Base-by-base conservation (phyloP, 1,140 invertebrate species). In the Lepidurus couesii region DNA sequence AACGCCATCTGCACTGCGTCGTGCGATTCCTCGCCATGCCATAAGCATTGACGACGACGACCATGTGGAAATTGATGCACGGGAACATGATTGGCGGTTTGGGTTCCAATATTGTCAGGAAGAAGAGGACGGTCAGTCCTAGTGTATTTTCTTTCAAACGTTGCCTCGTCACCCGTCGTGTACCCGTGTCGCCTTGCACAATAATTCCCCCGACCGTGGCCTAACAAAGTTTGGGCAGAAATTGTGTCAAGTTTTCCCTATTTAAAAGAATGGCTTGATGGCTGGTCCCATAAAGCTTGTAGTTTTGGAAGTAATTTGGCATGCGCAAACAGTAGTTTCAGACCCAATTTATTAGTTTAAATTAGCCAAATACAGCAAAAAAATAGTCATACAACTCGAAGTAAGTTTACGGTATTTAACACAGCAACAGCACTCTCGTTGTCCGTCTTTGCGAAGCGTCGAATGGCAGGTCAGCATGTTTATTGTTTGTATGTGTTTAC, bases 11-110 rank as follows among this genome's bases (percentile, higher is more conserved):
- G 73, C 44, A 42, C 42, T 45, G 53, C 34, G 65, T 74, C 84
- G 84, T 47, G 83, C 84, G 43, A 75, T 24, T 74, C 84, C 86
- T 78, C 84, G 84, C 76, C 86, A 86, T 83, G 86, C 87, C 82
- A 87, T 88, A 83, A 87, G 86, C 84, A 82, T 88, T 80, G 87
- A 88, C 81, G 87, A 88, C 81, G 79, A 80, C 65, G 87, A 87
- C 82, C 85, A 88, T 81, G 85, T 84, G 42, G 87, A 88, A 82
- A 85, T 86, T 82, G 87, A 87, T 83, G 85, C 85, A 75, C 84
- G 85, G 77, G 87, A 88, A 84, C 87, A 88, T 82, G 87, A 88
- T 83, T 88, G 87, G 87, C 84, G 86, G 76, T 87, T 87, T 85
- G 84, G 86, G 81, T 84, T 87, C 81, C 83, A 84, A 74, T 44